phyloP scores from a whole-genome alignment of 2,888 invertebrate genomes.

The Dascillus cervinus region DNA sequence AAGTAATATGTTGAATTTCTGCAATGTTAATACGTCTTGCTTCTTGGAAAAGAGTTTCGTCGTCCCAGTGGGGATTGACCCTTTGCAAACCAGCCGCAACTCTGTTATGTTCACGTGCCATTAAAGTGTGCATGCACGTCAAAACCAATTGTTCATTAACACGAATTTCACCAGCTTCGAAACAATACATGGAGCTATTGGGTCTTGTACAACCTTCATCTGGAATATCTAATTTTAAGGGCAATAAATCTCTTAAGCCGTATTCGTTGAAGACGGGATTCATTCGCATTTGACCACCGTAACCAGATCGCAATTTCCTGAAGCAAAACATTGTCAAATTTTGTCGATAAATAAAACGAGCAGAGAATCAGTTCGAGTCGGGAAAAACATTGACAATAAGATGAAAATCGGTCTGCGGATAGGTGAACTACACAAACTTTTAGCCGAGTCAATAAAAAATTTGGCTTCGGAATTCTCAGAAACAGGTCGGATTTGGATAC shows the following conservation, averaged over 20 bases:
- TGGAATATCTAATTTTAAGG: conserved; percentile 80
- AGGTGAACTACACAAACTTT: no score
- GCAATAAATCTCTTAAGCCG: conserved; percentile 79
- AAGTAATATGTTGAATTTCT: conserved; percentile 83
- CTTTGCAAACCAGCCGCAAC: conserved; percentile 66
- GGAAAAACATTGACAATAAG: neutral
- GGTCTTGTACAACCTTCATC: conserved; percentile 89
- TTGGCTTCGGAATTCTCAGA: no score
- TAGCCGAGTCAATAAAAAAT: no score
- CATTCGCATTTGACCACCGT: conserved; percentile 76
- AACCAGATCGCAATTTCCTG: conserved; percentile 74
- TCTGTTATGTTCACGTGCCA: conserved; percentile 88
- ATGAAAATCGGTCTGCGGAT: no score
- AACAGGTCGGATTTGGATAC: no score
- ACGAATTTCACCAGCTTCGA: conserved; percentile 90
- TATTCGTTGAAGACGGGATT: conserved; percentile 83
- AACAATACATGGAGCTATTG: conserved; percentile 84
- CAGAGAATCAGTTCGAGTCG: neutral
- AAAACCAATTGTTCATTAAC: conserved; percentile 87
- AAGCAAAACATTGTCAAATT: conserved; percentile 18
- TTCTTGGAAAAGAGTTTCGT: conserved; percentile 86
- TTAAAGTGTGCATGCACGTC: conserved; percentile 84
- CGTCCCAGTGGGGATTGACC: conserved; percentile 90
- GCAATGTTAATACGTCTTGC: conserved; percentile 77
- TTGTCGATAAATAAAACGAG: conserved; percentile 1